These are phyloP conservation scores for Iguana delicatissima DNA, from an alignment of 2,797 vertebrate genomes.

Conservation along the genomic window DNA sequence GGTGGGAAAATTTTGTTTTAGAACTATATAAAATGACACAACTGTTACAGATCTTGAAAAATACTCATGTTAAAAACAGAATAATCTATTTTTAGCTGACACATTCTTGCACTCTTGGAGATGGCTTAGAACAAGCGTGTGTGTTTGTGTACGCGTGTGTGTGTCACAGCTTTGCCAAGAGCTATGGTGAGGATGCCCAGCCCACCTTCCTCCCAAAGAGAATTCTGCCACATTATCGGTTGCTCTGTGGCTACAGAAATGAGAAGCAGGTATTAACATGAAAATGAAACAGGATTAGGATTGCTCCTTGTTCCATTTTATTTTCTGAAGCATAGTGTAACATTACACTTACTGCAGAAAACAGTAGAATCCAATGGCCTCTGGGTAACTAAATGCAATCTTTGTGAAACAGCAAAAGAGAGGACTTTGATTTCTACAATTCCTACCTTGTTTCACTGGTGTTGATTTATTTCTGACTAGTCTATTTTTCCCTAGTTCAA, in stretches of 20 bases:
- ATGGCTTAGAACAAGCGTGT: not conserved
- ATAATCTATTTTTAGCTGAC: not conserved
- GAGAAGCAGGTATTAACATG: not conserved
- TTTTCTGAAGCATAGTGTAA: too few relatives aligned
- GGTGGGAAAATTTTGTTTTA: too few relatives aligned
- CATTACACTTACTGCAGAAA: not conserved
- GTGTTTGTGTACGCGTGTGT: too few relatives aligned
- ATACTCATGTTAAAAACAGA: not conserved
- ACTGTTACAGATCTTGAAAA: not conserved
- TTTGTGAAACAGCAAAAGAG: not conserved
- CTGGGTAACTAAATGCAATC: slow-evolving; percentile 1
- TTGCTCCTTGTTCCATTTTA: too few relatives aligned
- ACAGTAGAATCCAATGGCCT: not conserved
- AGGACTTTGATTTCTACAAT: not conserved
- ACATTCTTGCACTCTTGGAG: not conserved
- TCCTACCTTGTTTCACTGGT: slow-evolving; percentile 83
- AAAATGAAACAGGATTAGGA: not conserved
- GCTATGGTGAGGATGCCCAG: too few relatives aligned
- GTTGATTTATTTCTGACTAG: slow-evolving; percentile 83
- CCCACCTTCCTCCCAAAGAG: not conserved
- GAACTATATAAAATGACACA: not conserved
- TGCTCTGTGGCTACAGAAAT: not conserved
- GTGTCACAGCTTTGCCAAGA: not conserved
- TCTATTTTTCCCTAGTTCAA: slow-evolving; percentile 78
- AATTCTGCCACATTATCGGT: not conserved